Base-by-base conservation (phyloP, 2,888 invertebrate species). In the Sarcophaga caerulescens region DNA sequence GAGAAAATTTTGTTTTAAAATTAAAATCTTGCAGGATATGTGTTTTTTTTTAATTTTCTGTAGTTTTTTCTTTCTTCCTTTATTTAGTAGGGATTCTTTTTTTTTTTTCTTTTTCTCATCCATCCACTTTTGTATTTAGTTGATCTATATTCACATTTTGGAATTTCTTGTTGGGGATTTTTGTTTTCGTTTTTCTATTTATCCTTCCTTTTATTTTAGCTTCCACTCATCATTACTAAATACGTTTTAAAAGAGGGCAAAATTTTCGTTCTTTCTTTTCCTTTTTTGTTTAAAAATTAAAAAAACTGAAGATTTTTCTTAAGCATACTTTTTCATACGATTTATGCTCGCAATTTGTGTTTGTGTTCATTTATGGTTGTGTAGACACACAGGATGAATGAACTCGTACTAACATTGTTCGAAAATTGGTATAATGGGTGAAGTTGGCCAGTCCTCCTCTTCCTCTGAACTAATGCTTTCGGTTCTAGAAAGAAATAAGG, bases 391-490 rank as follows among this genome's bases (percentile, higher is more conserved):
- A 52, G 14, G 5, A 14, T 52, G 17, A 52, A 52, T 79, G 74
- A 84, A 59, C 78, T 88, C 86, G 87, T 87, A 91, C 90, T 93
- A 93, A 92, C 93, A 93, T 90, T 93, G 92, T 90, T 93, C 93
- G 90, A 93, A 93, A 90, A 95, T 95, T 68, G 95, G 95, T 89
- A 95, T 93, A 21, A 95, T 94, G 82, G 95, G 94, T 90, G 95
- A 95, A 88, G 95, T 94, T 84, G 95, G 95, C 95, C 95, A 95
- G 90, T 95, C 95, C 73, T 94, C 94, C 89, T 93, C 94, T 89
- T 94, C 94, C 90, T 94, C 94, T 73, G 93, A 94, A 91, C 94
- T 95, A 86, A 94, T 94, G 90, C 95, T 95, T 93, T 95, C 95
- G 89, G 95, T 95, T 94, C 95, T 95, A 89, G 65, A 89, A 35